Evolutionary conservation across 2,888 invertebrate species (phyloP), one percentile per base, ranked within the genome.

Genomic region (Meta bourneti): DNA sequence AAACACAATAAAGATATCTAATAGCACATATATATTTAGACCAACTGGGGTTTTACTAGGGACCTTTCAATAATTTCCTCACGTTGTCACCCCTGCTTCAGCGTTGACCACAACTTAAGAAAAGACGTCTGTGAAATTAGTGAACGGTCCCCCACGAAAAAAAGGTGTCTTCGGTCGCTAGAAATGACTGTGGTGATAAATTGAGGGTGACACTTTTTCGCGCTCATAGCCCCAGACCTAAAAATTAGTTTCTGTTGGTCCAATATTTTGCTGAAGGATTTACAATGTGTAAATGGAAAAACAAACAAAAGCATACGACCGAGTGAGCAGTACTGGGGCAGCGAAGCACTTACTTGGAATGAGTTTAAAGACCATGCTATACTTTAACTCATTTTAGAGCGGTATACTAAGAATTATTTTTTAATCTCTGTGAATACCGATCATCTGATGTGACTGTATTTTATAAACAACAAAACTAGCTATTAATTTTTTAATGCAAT

Each of bases 191-290:
- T 5, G 52, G 84, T 54, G 74, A 75, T 84, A 61, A 84, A 84
- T 84, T 84, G 54, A 84, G 74, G 74, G 74, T 34, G 84, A 75
- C 79, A 79, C 61, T 79, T 79, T 79, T 79, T 79, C 79, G 79
- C 61, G 16, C 79, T 79, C 54, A 79, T 79, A 54, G 79, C 61
- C 61, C 79, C 61, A 61, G 79, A 79, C 79, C 79, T 79, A 79
- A 79, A 79, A 79, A 79, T 79, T 79, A 79, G 79, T 79, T 79
- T 52, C 61, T 79, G 79, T 61, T 79, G 79, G 79, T 61, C 34
- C 79, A 79, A 79, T 79, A 79, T 79, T 79, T 79, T 79, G 79
- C 79, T 79, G 54, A 52, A 61, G 79, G 79, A 79, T 79, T 79
- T 79, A 79, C 79, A 54, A 34, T 79, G 79, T 54, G 61, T 79